phyloP scores from a whole-genome alignment of 2,888 invertebrate genomes.

The Tineola bisselliella region DNA sequence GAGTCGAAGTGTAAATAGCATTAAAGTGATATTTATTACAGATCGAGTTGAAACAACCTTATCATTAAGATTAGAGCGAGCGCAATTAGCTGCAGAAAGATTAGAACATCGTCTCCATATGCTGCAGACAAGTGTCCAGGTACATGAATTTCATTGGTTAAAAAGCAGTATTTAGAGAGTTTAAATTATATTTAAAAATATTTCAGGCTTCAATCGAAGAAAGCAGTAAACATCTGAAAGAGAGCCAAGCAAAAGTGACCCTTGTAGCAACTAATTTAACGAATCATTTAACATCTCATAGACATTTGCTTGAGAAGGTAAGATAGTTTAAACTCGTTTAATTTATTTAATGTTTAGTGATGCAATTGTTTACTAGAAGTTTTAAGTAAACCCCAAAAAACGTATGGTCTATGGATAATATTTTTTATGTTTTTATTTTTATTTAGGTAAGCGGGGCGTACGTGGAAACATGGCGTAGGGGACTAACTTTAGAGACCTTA shows the following conservation, averaged over 20 bases:
- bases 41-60: constrained; percentile 58
- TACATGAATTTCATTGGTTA: constrained; percentile 17
- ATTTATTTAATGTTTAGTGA: too few relatives aligned
- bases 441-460: constrained; percentile 71
- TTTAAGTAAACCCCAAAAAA: too few relatives aligned
- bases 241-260: constrained; percentile 43
- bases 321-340: constrained; percentile 27
- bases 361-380: too few relatives aligned
- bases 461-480: constrained; percentile 69
- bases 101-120: constrained; percentile 56
- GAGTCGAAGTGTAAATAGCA: background rate
- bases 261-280: constrained; percentile 51
- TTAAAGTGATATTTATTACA: constrained; percentile 22
- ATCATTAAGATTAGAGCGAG: constrained; percentile 54
- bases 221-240: constrained; percentile 47
- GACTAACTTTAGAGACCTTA: constrained; percentile 51
- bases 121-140: constrained; percentile 55
- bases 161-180: background rate
- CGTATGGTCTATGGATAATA: too few relatives aligned
- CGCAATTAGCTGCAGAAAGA: constrained; percentile 57
- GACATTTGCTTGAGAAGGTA: constrained; percentile 55
- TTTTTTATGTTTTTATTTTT: too few relatives aligned
- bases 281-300: constrained; percentile 43
- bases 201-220: constrained; percentile 53
- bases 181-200: background rate